Conservation (phyloP, 1,140 invertebrate genomes). For the Psilanteris sp. region DNA sequence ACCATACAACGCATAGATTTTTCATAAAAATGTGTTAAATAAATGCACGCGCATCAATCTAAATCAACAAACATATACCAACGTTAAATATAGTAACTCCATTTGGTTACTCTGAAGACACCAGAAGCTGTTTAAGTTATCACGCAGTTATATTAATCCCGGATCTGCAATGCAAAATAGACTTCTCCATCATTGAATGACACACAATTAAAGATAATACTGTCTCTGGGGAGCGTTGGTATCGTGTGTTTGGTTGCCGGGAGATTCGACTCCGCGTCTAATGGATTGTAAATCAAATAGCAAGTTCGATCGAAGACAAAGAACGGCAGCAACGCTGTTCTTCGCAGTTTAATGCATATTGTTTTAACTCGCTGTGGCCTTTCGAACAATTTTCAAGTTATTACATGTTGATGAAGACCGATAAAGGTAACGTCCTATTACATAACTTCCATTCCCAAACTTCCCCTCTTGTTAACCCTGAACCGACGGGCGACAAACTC, state of each 20-base stretch:
- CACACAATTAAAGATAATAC: constrained; percentile 12
- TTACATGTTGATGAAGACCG: constrained; percentile 8
- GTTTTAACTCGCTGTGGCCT: constrained; percentile 1
- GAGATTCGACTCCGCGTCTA: constrained; percentile 15
- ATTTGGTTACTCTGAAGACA: not conserved
- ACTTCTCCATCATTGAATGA: not conserved
- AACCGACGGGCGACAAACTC: too few relatives aligned
- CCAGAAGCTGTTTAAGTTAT: constrained; percentile 27
- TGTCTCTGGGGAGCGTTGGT: not conserved
- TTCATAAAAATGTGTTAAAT: too few relatives aligned
- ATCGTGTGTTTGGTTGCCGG: not conserved
- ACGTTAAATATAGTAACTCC: not conserved
- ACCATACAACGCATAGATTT: too few relatives aligned
- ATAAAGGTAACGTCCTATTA: constrained; percentile 1
- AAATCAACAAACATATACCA: constrained; percentile 1
- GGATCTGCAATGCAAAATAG: constrained; percentile 7
- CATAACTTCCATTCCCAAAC: too few relatives aligned
- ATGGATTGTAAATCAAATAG: constrained; percentile 40
- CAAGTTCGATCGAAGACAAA: constrained; percentile 23
- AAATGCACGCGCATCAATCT: too few relatives aligned
- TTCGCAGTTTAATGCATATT: constrained; percentile 7
- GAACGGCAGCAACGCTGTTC: not conserved
- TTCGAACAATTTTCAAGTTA: constrained; percentile 27
- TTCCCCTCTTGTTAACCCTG: too few relatives aligned
- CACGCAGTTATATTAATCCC: constrained; percentile 14